Evolutionary conservation across 2,113 vertebrate species (phyloP), one percentile per base, ranked within the genome.

Genomic region (Percina caprodes): DNA sequence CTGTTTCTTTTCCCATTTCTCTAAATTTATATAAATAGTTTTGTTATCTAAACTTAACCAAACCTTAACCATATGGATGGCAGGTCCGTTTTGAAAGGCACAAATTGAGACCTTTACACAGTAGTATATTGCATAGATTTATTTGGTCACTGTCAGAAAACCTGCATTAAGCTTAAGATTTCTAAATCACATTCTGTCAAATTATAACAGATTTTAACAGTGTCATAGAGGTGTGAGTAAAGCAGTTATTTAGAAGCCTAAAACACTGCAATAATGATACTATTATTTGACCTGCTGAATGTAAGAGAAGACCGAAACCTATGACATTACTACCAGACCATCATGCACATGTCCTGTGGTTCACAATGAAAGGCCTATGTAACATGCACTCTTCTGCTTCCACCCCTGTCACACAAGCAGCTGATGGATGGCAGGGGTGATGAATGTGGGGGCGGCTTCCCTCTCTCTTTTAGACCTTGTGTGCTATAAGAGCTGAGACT

Each of bases 381-480:
- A 77, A 48, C 74, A 73, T 46, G 42, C 56, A 16, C 23, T 80
- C 85, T 24, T 67, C 62, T 82, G 69, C 74, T 48, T 66, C 82
- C 72, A 51, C 13, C 49, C 74, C 45, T 83, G 71, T 80, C 75
- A 77, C 60, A 60, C 55, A 74, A 60, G 46, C 70, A 5, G 48
- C 87, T 49, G 74, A 73, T 49, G 62, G 42, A 48, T 76, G 76
- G 72, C 69, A 72, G 69, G 21, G 80, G 45, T 89, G 85, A 91
- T 86, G 69, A 75, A 82, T 88, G 85, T 73, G 76, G 68, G 48
- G 66, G 19, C 48, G 24, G 51, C 62, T 59, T 82, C 65, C 76
- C 58, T 60, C 59, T 60, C 59, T 82, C 45, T 77, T 84, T 54
- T 74, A 79, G 78, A 71, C 54, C 69, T 69, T 79, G 39, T 49